Evolutionary conservation across 2,113 vertebrate species (phyloP).

Genomic region (Sebastes schlegelii): DNA sequence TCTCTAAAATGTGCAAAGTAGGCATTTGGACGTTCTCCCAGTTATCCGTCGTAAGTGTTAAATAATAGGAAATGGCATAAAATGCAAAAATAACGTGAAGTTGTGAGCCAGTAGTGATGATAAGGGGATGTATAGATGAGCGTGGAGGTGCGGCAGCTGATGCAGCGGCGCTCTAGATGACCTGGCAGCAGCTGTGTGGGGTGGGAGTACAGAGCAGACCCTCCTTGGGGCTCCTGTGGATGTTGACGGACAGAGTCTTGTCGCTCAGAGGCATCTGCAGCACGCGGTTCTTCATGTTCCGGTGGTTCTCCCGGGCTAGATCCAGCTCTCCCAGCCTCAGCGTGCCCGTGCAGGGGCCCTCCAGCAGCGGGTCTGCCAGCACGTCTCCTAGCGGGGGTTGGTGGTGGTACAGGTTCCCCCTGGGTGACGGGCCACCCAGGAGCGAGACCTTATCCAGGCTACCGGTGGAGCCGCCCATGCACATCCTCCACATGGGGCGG

Average conservation of each 20-base stretch:
- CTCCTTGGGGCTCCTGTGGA: conserved; percentile 93
- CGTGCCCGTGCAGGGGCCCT: conserved; percentile 85
- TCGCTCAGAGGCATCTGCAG: conserved; percentile 98
- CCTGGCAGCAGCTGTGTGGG: conserved; percentile 97
- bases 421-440: conserved; percentile 74
- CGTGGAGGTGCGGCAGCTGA: conserved; percentile 63
- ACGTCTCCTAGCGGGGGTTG: conserved; percentile 68
- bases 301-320: conserved; percentile 86
- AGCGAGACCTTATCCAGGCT: conserved; percentile 84
- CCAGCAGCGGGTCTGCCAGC: conserved; percentile 69
- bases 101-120: conserved; percentile 24
- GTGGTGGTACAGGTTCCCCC: conserved; percentile 69
- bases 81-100: conserved; percentile 10
- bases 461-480: conserved; percentile 87
- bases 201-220: conserved; percentile 92
- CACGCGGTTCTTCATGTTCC: conserved; percentile 92
- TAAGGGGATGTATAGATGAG: not conserved
- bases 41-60: conserved; percentile 39
- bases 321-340: conserved; percentile 87
- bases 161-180: conserved; percentile 86
- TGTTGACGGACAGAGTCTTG: conserved; percentile 98
- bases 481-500: conserved; percentile 96
- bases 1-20: conserved; percentile 68
- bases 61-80: conserved; percentile 35
- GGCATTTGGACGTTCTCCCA: conserved; percentile 49